A percentile compares a stretch with the other conserved stretches of the same genome.
Evolutionary conservation across 2,113 vertebrate genomes (phyloP).

Genomic region (Stictonetta naevosa): DNA sequence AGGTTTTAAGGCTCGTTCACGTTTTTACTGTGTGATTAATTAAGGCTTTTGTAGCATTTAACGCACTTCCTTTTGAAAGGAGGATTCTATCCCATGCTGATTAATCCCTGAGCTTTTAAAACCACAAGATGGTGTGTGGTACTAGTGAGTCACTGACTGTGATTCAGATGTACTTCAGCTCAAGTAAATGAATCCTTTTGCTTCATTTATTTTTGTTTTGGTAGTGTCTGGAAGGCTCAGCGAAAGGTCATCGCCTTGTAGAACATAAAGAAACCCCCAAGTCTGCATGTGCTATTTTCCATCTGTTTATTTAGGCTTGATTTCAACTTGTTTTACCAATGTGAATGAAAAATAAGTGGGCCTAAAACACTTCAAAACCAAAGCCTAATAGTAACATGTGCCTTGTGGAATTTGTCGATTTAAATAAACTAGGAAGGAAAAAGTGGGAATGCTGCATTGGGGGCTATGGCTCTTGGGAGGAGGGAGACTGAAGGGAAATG

Average conservation of each 20-base stretch:
- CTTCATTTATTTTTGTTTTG: neutral
- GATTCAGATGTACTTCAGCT: neutral
- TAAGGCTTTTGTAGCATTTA: neutral
- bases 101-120: neutral
- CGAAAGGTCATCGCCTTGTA: neutral
- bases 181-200: neutral
- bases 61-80: neutral
- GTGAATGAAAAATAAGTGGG: neutral
- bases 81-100: neutral
- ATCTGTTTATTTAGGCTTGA: neutral
- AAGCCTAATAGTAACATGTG: neutral
- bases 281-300: neutral
- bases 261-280: neutral
- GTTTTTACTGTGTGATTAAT: neutral
- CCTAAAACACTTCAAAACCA: neutral
- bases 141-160: neutral
- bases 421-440: neutral
- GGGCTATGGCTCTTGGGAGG: neutral
- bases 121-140: neutral
- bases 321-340: neutral
- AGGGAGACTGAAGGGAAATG: rapidly evolving
- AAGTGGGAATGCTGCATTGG: neutral
- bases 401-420: neutral
- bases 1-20: neutral
- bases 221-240: neutral